Base-by-base conservation (phyloP, 92 coral and sea anemone genomes). In the Epizoanthus stellaris region DNA sequence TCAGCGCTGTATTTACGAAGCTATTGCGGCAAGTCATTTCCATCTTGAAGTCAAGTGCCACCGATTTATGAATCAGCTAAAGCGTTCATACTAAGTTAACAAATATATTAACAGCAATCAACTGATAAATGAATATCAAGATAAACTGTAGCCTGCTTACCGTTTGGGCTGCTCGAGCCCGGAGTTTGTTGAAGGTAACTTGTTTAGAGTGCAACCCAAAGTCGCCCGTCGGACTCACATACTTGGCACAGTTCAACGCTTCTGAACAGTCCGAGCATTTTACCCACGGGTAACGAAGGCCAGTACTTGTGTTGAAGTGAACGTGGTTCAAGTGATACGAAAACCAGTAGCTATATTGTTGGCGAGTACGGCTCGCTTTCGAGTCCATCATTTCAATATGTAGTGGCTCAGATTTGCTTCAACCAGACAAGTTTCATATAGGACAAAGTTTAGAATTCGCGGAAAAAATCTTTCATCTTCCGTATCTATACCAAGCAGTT, bases 271-370 rank as follows among this genome's bases (percentile, higher is more conserved):
- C 85, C 8, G 83, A 77, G 66, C 98, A 94, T 47, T 75, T 70
- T 20, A 86, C 76, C 98, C 98, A 94, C 6, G 94, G 94, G 38
- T 62, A 59, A 58, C 80, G 87, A 25, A 58, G 92, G 16, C 74
- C 57, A 19, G 21, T 85, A 0, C 49, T 88, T 38, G 84, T 83
- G 70, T 83, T 86, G 80, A 90, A 94, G 68, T 86, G 91, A 52
- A 93, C 94, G 70, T 97, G 99, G 80, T 91, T 90, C 67, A 97
- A 85, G 73, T 97, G 99, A 58, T 95, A 95, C 5, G 99, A 93
- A 71, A 91, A 97, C 99, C 99, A 97, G 70, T 86, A 82, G 6
- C 85, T 88, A 40, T 94, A 94, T 66, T 88, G 93, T 10, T 85
- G 82, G 60, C 86, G 72, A 16, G 76, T 82, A 20, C 91, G 90